phyloP scores from a whole-genome alignment of 1,140 invertebrate species.

The Teleogryllus occipitalis region DNA sequence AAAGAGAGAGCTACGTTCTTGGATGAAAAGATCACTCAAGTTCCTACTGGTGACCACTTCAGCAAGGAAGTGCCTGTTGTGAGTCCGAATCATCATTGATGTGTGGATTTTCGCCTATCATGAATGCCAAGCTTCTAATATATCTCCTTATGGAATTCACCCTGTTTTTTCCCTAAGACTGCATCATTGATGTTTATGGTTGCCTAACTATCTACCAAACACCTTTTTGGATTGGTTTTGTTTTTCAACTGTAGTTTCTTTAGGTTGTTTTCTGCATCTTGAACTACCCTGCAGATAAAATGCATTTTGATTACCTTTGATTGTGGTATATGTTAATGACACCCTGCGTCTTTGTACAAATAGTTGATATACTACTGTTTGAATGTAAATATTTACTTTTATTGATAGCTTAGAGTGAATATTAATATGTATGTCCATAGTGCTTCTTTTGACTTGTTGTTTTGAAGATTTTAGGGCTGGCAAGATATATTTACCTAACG shows the following conservation, averaged over 20 bases:
- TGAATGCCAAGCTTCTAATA: background rate
- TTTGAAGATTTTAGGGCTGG: background rate
- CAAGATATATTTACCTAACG: background rate
- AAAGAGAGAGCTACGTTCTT: background rate
- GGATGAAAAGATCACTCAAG: background rate
- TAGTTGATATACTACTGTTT: background rate
- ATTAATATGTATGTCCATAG: background rate
- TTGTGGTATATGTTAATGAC: background rate
- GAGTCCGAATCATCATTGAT: background rate
- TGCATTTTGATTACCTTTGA: background rate
- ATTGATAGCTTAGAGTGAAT: background rate
- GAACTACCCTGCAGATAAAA: background rate
- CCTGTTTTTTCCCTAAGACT: background rate
- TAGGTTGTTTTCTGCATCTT: background rate
- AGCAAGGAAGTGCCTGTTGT: background rate
- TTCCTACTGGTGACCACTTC: background rate
- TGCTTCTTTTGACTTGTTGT: background rate
- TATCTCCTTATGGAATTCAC: background rate
- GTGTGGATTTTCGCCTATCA: background rate
- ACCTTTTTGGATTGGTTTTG: background rate
- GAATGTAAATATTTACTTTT: background rate
- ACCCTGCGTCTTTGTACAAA: background rate
- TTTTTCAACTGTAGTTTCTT: background rate
- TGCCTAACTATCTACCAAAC: background rate
- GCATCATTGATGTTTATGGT: constrained; percentile 1